Base-by-base conservation (phyloP, 2,888 invertebrate genomes). In the Esperia sulphurella region DNA sequence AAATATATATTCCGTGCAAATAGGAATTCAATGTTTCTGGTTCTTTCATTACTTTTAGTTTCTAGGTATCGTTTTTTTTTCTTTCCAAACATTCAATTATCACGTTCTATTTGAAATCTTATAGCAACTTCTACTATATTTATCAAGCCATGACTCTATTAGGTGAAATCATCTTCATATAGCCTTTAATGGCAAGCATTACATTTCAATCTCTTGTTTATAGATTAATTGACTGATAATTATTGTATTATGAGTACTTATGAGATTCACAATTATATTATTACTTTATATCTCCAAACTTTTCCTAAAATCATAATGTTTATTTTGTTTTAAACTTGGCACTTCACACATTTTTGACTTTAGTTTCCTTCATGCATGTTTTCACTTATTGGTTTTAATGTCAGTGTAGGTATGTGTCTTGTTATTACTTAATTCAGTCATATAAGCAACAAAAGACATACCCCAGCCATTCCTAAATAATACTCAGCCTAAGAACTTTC, bases 141-240 rank as follows among this genome's bases (percentile, higher is more conserved):
- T 44, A 46, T 46, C 46, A 46, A 45, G 12, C 14, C 38, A 28
- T 28, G 52, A 44, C 49, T 46, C 9, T 52, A 49, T 52, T 49
- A 37, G 8, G 43, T 33, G 31, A 46, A 46, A 14, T 33, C 49
- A 52, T 52, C 52, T 47, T 14, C 43, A 43, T 41, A 46, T 35
- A 21, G 44, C 49, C 44, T 59, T 60, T 61, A 57, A 58, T 51
- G 45, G 57, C 52, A 49, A 51, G 50, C 56, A 57, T 58, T 57
- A 63, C 58, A 60, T 63, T 61, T 63, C 60, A 63, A 61, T 63
- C 50, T 48, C 31, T 52, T 60, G 57, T 61, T 55, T 58, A 52
- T 52, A 63, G 55, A 62, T 59, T 58, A 58, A 64, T 58, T 58
- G 48, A 54, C 48, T 43, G 58, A 59, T 58, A 59, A n/a, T 46